Percentiles rank a stretch among this genome's conserved stretches.
These are phyloP conservation scores for Bovichtus variegatus DNA, from an alignment of 2,797 vertebrate species.

Conservation along the genomic window DNA sequence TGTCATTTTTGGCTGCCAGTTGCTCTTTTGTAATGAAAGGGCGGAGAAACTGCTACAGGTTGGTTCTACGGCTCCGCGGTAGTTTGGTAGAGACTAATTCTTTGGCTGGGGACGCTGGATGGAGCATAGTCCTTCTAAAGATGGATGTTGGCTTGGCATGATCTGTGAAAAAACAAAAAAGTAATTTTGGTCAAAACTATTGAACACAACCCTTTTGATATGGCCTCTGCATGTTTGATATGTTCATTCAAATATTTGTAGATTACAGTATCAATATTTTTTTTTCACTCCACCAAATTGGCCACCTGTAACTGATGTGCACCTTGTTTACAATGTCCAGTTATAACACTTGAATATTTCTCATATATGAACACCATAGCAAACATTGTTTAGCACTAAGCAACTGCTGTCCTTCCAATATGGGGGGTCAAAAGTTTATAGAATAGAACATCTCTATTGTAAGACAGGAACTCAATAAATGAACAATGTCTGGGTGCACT, in stretches of 20 bases:
- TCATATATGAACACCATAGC: background rate
- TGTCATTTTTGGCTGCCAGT: conserved; percentile 15
- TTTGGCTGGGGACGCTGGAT: conserved; percentile 50
- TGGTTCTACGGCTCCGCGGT: background rate
- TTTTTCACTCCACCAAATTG: background rate
- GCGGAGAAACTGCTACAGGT: conserved; percentile 28
- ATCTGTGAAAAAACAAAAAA: conserved; percentile 54
- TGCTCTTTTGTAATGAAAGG: conserved; percentile 21
- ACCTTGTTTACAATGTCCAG: background rate
- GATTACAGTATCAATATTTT: background rate
- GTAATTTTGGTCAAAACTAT: conserved; percentile 12
- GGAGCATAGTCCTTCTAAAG: conserved; percentile 27
- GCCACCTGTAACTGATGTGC: background rate
- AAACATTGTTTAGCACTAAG: background rate
- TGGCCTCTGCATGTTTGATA: background rate
- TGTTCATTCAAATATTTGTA: conserved; percentile 1
- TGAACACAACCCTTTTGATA: background rate
- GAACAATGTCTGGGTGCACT: background rate
- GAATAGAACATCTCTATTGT: background rate
- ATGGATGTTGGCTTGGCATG: conserved; percentile 53
- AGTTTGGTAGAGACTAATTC: conserved; percentile 34
- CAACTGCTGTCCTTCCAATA: background rate
- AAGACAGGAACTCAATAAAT: background rate
- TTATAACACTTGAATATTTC: background rate
- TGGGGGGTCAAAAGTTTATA: background rate